phyloP scores from a whole-genome alignment of 2,113 vertebrate species.

The Phainopepla nitens region DNA sequence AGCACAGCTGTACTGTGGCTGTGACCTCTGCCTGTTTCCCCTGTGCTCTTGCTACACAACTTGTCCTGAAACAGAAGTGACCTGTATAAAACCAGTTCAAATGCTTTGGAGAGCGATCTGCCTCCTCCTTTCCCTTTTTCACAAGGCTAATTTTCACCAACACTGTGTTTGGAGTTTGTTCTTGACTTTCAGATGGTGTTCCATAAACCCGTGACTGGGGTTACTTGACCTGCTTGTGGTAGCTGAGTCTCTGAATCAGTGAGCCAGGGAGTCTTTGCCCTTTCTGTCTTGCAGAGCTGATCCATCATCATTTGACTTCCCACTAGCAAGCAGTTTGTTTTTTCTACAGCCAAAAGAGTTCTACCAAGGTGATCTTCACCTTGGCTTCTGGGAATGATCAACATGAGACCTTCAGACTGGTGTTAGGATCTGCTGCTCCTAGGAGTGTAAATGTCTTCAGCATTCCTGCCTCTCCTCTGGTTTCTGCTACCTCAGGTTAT shows the following conservation, averaged over 20 bases:
- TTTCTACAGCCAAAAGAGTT: not conserved
- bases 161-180: not conserved
- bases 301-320: not conserved
- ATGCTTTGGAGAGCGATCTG: not conserved
- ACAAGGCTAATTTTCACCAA: not conserved
- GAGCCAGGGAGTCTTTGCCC: not conserved
- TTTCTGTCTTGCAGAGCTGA: not conserved
- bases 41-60: not conserved
- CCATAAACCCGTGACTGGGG: not conserved
- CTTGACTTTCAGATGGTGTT: not conserved
- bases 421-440: not conserved
- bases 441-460: not conserved
- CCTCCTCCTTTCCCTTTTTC: not conserved
- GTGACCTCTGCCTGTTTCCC: not conserved
- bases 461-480: not conserved
- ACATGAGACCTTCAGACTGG: accelerated
- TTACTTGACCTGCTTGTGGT: not conserved
- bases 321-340: not conserved
- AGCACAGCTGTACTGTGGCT: accelerated
- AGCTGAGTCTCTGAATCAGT: not conserved
- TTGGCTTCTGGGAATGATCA: not conserved
- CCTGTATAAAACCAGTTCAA: not conserved
- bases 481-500: not conserved
- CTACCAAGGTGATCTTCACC: not conserved
- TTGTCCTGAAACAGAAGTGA: not conserved